phyloP scores from a whole-genome alignment of 2,888 invertebrate genomes.

The Entomobrya proxima region DNA sequence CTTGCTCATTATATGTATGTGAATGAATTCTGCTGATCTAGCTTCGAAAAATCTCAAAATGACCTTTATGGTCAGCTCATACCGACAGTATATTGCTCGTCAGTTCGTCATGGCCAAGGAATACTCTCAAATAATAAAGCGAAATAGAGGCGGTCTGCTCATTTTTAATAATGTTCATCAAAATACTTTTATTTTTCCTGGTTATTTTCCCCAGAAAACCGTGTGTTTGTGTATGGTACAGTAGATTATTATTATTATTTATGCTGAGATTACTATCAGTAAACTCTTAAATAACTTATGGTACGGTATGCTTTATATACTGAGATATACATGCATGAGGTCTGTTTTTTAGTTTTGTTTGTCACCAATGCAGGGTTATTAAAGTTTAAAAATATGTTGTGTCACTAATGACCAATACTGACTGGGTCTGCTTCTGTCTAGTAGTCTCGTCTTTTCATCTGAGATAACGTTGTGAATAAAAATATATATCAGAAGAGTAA shows the following conservation, averaged over 20 bases:
- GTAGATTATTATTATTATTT: background rate
- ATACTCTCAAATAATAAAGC: background rate
- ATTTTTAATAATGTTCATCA: background rate
- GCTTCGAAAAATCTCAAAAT: background rate
- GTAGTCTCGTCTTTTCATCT: too few relatives aligned
- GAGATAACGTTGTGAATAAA: too few relatives aligned
- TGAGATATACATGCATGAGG: too few relatives aligned
- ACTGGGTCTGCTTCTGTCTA: too few relatives aligned
- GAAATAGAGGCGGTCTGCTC: background rate
- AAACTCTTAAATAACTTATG: background rate
- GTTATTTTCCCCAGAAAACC: conserved; percentile 16
- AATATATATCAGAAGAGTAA: too few relatives aligned
- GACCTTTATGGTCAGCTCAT: conserved; percentile 29
- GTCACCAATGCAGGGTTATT: too few relatives aligned
- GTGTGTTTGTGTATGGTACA: background rate
- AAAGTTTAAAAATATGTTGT: too few relatives aligned
- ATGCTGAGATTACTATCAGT: background rate
- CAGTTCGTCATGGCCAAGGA: background rate
- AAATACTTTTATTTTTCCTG: conserved; percentile 37
- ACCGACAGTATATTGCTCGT: background rate
- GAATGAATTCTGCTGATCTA: conserved; percentile 1
- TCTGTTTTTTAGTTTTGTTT: too few relatives aligned
- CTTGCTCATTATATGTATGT: background rate
- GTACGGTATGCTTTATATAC: too few relatives aligned
- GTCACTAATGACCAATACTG: too few relatives aligned